Evolutionary conservation across 1,140 invertebrate species (phyloP).

Genomic region (Hycleus cichorii): DNA sequence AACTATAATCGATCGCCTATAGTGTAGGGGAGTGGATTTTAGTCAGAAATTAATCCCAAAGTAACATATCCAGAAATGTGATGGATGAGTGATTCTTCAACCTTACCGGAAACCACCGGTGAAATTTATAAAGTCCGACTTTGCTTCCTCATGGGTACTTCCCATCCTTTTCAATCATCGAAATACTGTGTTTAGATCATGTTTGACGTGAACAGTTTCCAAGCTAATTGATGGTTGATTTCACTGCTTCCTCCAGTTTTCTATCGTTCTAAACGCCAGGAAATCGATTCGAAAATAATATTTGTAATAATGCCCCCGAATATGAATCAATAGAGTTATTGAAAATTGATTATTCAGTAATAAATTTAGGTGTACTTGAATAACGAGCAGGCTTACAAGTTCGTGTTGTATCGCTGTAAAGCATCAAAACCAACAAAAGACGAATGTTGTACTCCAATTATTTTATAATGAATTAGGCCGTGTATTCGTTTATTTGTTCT

Average conservation of each 20-base stretch:
- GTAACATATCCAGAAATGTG: conserved; percentile 9
- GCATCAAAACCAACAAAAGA: conserved; percentile 28
- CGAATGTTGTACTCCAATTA: conserved; percentile 28
- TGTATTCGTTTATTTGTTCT: conserved; percentile 1
- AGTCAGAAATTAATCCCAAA: background rate
- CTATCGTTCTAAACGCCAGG: no score
- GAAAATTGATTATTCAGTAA: no score
- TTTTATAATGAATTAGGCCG: conserved; percentile 29
- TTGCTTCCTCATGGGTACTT: conserved; percentile 14
- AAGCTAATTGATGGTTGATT: conserved; percentile 6
- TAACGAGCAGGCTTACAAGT: conserved; percentile 16
- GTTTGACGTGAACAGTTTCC: conserved; percentile 3
- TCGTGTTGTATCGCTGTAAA: conserved; percentile 26
- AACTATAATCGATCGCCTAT: no score
- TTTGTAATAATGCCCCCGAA: no score
- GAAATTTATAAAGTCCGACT: conserved; percentile 6
- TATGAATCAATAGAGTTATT: no score
- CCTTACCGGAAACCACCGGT: conserved; percentile 6
- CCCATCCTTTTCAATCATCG: conserved; percentile 12
- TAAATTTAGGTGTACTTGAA: no score
- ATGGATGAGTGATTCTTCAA: conserved; percentile 7
- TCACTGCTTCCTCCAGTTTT: no score
- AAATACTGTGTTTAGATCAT: conserved; percentile 8
- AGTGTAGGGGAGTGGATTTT: no score
- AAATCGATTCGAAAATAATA: no score